Evolutionary conservation across 2,113 vertebrate species (phyloP), one percentile per base, ranked within the genome.

Genomic region (Salvelinus fontinalis): DNA sequence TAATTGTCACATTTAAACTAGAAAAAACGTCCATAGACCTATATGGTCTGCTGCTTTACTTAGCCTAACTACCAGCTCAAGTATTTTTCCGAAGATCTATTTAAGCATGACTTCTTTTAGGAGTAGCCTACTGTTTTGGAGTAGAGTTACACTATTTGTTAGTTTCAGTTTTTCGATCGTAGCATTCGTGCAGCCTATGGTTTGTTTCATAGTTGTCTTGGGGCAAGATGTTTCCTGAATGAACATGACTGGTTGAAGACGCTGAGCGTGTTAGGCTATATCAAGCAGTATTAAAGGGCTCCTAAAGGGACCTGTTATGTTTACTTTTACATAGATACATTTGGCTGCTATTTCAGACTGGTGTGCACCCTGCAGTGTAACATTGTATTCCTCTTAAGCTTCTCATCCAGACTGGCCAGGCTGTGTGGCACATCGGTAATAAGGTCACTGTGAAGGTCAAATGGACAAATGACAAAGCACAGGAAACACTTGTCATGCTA

Each of bases 281-380:
- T 77, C 24, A 68, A 26, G 65, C 39, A 71, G 62, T 67, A 81
- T 77, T 71, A 74, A 81, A 70, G 8, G 60, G 20, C 67, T 77
- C 31, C 49, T 31, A 69, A 39, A 74, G 77, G 74, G 44, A 68
- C 66, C 70, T 22, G 29, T 71, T 67, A 9, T 5, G 9, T 62
- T 77, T 71, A 74, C 29, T 44, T 68, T 8, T 34, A 39, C 31
- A 68, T 39, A 29, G 14, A 67, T 18, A n/a, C 8, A 67, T 39
- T 39, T 34, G 67, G 20, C 67, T 68, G 67, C 14, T 70, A 74
- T 71, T 74, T 77, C 71, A 81, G 71, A 70, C 44, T 51, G 67
- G 18, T 1, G 24, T 31, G 67, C 8, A 18, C 29, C 18, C 31
- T 68, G 31, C 18, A n/a, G n/a, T 62, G 59, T 22, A 62, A 62